Percentiles rank a stretch among this genome's conserved stretches.
These are phyloP conservation scores for Sminthopsis crassicaudata DNA, from an alignment of 2,113 vertebrate genomes.

Conservation along the genomic window DNA sequence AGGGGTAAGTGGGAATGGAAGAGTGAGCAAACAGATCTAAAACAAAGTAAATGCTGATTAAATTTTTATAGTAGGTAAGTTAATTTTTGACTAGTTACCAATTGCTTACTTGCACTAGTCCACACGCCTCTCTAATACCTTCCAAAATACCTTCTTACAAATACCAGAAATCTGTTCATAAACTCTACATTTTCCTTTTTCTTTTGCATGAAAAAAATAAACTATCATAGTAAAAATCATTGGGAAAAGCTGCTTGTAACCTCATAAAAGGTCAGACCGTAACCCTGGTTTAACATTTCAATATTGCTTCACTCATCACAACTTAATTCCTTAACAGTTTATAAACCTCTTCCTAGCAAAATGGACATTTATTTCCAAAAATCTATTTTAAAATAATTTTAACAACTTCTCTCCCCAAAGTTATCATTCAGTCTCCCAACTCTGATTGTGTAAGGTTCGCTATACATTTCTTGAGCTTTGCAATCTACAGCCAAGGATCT, in stretches of 20 bases:
- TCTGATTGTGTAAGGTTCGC: conserved; percentile 64
- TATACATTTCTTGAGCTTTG: conserved; percentile 54
- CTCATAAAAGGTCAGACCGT: not conserved
- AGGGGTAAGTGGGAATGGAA: not conserved
- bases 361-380: conserved; percentile 60
- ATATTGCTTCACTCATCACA: conserved; percentile 46
- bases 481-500: conserved; percentile 57
- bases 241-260: conserved; percentile 15
- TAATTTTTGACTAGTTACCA: conserved; percentile 16
- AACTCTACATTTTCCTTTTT: conserved; percentile 49
- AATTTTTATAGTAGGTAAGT: not conserved
- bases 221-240: conserved; percentile 31
- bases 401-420: conserved; percentile 66
- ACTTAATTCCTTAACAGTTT: conserved; percentile 41
- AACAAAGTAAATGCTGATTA: conserved; percentile 10
- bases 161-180: conserved; percentile 39
- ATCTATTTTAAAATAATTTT: conserved; percentile 63
- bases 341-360: conserved; percentile 58
- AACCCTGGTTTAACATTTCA: conserved; percentile 54
- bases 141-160: not conserved
- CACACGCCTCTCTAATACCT: conserved; percentile 2
- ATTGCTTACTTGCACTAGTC: not conserved
- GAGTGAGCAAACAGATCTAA: conserved; percentile 10
- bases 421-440: conserved; percentile 66
- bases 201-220: not conserved